These are phyloP conservation scores for Trematomus loennbergii DNA, from an alignment of 2,113 vertebrate genomes.

Conservation along the genomic window DNA sequence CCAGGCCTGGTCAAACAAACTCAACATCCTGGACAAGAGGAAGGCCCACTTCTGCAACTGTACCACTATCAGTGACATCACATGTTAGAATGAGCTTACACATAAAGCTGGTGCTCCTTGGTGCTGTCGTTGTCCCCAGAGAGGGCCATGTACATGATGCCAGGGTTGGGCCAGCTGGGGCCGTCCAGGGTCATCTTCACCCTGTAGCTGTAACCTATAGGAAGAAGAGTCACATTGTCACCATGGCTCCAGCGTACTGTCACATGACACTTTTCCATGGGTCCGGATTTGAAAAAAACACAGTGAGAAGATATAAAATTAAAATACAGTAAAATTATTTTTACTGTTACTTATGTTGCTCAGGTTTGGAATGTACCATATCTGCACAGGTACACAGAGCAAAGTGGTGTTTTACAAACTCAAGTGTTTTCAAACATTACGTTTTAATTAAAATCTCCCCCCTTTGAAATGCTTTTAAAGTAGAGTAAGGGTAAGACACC, in stretches of 20 bases:
- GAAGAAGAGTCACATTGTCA: not conserved
- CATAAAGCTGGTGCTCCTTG: constrained; percentile 80
- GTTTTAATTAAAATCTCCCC: too few relatives aligned
- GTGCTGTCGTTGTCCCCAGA: constrained; percentile 82
- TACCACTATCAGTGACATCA: too few relatives aligned
- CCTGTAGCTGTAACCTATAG: constrained; percentile 88
- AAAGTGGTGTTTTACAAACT: too few relatives aligned
- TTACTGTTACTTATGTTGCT: not conserved
- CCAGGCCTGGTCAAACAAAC: constrained; percentile 1
- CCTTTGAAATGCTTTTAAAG: too few relatives aligned
- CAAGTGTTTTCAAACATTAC: too few relatives aligned
- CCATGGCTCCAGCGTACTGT: not conserved
- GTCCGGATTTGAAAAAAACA: not conserved
- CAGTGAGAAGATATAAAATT: not conserved
- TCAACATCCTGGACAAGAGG: not conserved
- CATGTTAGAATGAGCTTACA: constrained; percentile 79
- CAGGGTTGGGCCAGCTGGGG: constrained; percentile 55
- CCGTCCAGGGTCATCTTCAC: constrained; percentile 82
- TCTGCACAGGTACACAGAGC: not conserved
- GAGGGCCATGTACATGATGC: constrained; percentile 84
- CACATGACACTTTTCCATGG: not conserved
- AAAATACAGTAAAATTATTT: too few relatives aligned
- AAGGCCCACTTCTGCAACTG: not conserved
- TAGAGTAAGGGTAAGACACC: too few relatives aligned
- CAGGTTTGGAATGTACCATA: not conserved